Conservation (phyloP, 2,888 invertebrate species). For the Cremastinae sp. region DNA sequence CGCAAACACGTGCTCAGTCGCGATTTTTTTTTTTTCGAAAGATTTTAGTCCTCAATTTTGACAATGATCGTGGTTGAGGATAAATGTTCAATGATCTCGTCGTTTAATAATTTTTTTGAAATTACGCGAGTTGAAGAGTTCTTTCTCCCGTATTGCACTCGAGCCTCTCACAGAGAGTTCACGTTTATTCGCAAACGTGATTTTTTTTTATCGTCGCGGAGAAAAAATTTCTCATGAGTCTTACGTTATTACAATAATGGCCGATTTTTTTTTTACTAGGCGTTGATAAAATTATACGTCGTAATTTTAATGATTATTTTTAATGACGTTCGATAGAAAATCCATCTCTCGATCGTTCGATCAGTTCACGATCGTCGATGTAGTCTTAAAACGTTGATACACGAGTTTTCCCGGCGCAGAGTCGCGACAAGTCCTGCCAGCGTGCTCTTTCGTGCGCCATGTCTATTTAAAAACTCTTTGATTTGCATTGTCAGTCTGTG, state of each 20-base stretch:
- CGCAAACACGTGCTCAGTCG: conserved; percentile 48
- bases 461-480: conserved; percentile 70
- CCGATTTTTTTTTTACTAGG: conserved; percentile 46
- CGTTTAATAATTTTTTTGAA: not conserved
- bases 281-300: conserved; percentile 32
- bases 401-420: no score
- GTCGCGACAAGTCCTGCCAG: no score
- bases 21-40: conserved; percentile 12
- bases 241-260: conserved; percentile 37
- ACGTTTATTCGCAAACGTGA: conserved; percentile 14
- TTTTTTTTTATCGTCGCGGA: not conserved
- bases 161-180: conserved; percentile 5
- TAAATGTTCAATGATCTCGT: conserved; percentile 20
- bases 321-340: conserved; percentile 16
- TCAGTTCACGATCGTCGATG: conserved; percentile 11
- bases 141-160: conserved; percentile 42
- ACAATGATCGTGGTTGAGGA: conserved; percentile 18
- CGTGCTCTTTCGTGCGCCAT: not conserved
- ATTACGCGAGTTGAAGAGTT: not conserved
- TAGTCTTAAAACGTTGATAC: conserved; percentile 12
- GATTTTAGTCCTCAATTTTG: conserved; percentile 17
- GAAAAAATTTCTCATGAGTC: not conserved
- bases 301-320: conserved; percentile 9
- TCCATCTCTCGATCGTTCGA: not conserved
- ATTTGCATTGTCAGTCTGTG: conserved; percentile 78